These are phyloP conservation scores for Girardia tigrina DNA, from an alignment of 2,888 invertebrate species.

Conservation along the genomic window DNA sequence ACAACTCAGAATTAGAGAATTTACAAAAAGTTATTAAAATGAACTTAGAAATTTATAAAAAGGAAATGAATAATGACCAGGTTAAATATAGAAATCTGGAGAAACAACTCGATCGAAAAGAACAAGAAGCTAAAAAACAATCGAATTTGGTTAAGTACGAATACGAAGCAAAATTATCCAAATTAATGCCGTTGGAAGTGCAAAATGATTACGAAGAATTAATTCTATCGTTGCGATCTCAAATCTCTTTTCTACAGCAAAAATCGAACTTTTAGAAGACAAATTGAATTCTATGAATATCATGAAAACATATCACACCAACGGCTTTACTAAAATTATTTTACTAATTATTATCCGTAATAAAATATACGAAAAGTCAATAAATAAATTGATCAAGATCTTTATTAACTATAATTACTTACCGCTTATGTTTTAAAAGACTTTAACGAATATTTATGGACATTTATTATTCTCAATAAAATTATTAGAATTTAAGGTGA, in stretches of 20 bases:
- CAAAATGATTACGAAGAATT: conserved; percentile 16
- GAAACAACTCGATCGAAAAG: background rate
- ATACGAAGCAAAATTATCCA: conserved; percentile 1
- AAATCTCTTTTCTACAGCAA: conserved; percentile 13
- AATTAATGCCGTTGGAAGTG: conserved; percentile 21
- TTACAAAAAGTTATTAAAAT: too few relatives aligned
- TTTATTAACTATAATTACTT: too few relatives aligned
- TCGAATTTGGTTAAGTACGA: background rate
- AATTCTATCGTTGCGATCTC: background rate
- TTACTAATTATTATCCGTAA: too few relatives aligned
- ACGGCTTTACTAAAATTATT: background rate
- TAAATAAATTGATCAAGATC: too few relatives aligned
- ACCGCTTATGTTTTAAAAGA: too few relatives aligned
- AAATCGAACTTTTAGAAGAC: background rate
- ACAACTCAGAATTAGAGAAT: too few relatives aligned
- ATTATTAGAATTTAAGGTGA: too few relatives aligned
- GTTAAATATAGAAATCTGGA: background rate
- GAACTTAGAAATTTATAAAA: too few relatives aligned
- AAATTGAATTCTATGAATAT: background rate
- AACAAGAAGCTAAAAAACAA: background rate
- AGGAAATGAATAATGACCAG: background rate
- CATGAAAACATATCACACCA: background rate
- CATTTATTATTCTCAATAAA: too few relatives aligned
- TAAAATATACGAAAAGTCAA: too few relatives aligned
- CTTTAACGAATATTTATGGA: too few relatives aligned